Conservation (phyloP, 2,797 vertebrate species). For the Argya squamiceps region DNA sequence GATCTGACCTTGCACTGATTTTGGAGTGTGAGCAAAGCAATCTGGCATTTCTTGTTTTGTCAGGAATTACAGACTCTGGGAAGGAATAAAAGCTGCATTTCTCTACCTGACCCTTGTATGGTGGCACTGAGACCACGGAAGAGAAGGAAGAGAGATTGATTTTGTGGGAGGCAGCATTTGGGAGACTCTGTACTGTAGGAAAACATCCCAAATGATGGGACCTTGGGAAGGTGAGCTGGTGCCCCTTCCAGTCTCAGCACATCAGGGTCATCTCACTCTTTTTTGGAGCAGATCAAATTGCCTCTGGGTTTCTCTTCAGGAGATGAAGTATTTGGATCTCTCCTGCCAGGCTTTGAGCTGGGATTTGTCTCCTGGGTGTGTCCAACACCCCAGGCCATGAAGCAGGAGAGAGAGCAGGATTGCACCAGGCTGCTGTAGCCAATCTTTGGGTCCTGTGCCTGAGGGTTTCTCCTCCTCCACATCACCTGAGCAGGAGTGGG, state of each 20-base stretch:
- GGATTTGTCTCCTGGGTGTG: background rate
- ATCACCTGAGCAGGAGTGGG: background rate
- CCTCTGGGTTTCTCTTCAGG: background rate
- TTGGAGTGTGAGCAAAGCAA: background rate
- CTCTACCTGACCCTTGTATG: background rate
- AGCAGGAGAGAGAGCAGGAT: background rate
- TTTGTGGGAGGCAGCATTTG: background rate
- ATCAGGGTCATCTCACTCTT: background rate
- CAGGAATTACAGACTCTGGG: background rate
- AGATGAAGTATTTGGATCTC: background rate
- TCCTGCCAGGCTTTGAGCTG: background rate
- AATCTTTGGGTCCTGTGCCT: background rate
- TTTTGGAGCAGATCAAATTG: background rate
- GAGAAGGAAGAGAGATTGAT: background rate
- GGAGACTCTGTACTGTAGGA: background rate
- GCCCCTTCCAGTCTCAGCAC: background rate
- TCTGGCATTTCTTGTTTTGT: background rate
- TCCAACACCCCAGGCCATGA: accelerated
- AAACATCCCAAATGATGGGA: background rate
- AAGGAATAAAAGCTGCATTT: background rate
- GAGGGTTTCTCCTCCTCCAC: background rate
- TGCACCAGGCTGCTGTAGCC: background rate
- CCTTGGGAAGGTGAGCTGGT: background rate
- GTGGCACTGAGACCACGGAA: background rate
- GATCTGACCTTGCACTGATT: background rate